A percentile compares a stretch with the other conserved stretches of the same genome.
Conservation (phyloP, 2,888 invertebrate species). For the Trichogramma dendrolimi region DNA sequence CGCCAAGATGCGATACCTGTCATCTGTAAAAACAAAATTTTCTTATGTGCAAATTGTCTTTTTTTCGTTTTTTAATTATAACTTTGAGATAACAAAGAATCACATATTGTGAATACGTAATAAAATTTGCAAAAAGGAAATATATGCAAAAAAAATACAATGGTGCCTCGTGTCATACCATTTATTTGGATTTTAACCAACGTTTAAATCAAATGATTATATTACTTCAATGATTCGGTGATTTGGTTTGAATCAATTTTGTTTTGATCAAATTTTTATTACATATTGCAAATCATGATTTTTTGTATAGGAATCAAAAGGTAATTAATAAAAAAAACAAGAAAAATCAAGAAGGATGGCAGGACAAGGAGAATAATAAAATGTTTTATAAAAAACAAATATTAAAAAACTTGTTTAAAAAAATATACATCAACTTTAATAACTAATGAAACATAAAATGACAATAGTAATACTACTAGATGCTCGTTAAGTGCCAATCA, state of each 20-base stretch:
- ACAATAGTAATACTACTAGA: slow-evolving; percentile 26
- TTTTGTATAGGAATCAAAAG: too few relatives aligned
- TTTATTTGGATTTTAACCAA: too few relatives aligned
- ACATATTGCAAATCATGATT: too few relatives aligned
- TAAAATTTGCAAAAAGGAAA: not conserved
- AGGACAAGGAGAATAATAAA: slow-evolving; percentile 8
- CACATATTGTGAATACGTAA: slow-evolving; percentile 7
- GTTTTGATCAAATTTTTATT: too few relatives aligned
- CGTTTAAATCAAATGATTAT: too few relatives aligned
- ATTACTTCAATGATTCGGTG: too few relatives aligned
- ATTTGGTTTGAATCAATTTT: too few relatives aligned
- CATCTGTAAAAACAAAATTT: slow-evolving; percentile 61
- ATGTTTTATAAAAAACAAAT: slow-evolving; percentile 13
- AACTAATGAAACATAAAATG: slow-evolving; percentile 20
- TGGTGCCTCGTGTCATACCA: too few relatives aligned
- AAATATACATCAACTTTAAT: slow-evolving; percentile 18
- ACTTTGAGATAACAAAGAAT: not conserved
- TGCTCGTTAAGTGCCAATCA: slow-evolving; percentile 13
- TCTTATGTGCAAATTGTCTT: slow-evolving; percentile 10
- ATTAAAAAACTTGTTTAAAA: slow-evolving; percentile 21
- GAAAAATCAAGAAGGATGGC: not conserved
- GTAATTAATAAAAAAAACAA: slow-evolving; percentile 2
- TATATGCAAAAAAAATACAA: not conserved
- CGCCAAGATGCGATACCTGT: slow-evolving; percentile 71
- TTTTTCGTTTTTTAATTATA: slow-evolving; percentile 4